A percentile compares a stretch with the other conserved stretches of the same genome.
Evolutionary conservation across 2,888 invertebrate genomes (phyloP).

Genomic region (Ophion ventricosus): DNA sequence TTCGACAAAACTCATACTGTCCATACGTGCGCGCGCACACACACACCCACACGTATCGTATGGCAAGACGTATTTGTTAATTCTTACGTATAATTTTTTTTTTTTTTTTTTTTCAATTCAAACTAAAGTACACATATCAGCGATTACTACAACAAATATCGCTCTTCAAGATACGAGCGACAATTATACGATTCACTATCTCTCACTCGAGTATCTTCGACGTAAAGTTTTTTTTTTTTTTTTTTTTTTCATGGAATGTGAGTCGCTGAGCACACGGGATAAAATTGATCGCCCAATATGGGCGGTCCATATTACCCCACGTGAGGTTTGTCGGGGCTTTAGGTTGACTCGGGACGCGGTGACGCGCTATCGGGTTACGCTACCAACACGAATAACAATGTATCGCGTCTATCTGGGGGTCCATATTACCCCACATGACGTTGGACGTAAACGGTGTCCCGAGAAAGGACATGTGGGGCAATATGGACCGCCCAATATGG

Average conservation of each 20-base stretch:
- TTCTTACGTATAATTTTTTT: background rate
- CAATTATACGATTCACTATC: background rate
- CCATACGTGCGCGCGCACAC: background rate
- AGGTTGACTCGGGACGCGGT: background rate
- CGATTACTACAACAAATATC: background rate
- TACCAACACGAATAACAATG: background rate
- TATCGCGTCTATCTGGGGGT: background rate
- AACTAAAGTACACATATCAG: background rate
- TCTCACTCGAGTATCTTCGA: background rate
- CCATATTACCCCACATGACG: too few species aligned
- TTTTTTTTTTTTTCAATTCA: background rate
- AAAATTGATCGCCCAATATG: background rate
- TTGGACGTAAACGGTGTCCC: too few species aligned
- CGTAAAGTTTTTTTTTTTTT: too few species aligned
- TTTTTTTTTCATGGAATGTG: constrained; percentile 54
- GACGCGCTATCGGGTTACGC: background rate
- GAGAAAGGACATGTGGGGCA: too few species aligned
- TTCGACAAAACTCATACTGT: background rate
- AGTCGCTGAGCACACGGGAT: constrained; percentile 1
- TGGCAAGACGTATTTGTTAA: background rate
- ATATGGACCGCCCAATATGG: too few species aligned
- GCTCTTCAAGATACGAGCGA: background rate
- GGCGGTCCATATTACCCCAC: background rate
- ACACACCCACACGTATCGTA: background rate
- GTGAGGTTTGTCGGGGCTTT: background rate